Evolutionary conservation across 1,140 invertebrate species (phyloP), one percentile per base, ranked within the genome.

Genomic region (Macrobrachium nipponense): DNA sequence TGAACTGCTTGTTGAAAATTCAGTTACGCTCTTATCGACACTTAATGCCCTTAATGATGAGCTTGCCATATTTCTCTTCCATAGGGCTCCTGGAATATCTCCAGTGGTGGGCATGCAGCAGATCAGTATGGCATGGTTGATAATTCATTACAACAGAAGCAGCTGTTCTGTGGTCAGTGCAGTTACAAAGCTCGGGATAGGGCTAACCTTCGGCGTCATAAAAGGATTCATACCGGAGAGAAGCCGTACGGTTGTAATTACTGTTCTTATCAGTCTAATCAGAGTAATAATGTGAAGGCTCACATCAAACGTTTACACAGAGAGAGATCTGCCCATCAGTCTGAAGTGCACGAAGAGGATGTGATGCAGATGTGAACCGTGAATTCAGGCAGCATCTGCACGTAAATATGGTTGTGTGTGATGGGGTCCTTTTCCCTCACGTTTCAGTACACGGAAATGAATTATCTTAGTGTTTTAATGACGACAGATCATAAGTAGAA

Each of bases 171-270:
- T 87, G 82, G 76, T 84, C 76, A 61, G 80, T 87, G 87, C 87
- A 80, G 79, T 58, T 82, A 87, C 79, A 84, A 84, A 70, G 87
- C 80, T 84, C 70, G 82, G 75, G 77, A 84, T 58, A 87, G 82
- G 59, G 76, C 82, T 75, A 88, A 88, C 80, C 82, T 88, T 59
- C 77, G 82, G 60, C 75, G 84, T 0, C 97, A 98, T 90, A 95
- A 98, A 93, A 92, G 97, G 17, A 92, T 98, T 61, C 97, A 98
- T 91, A 98, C 97, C 0, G 97, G 97, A 11, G 97, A 98, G 90
- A 96, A 98, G 89, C 97, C 97, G 0, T 98, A 86, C 66, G 84
- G 75, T n/a, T 88, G 87, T 64, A 36, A 61, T 10, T 64, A 70
- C 64, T 88, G 87, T 78, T 66, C 78, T 60, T 88, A 88, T 73